Conservation (phyloP, 2,113 vertebrate species). For the Cervus canadensis region DNA sequence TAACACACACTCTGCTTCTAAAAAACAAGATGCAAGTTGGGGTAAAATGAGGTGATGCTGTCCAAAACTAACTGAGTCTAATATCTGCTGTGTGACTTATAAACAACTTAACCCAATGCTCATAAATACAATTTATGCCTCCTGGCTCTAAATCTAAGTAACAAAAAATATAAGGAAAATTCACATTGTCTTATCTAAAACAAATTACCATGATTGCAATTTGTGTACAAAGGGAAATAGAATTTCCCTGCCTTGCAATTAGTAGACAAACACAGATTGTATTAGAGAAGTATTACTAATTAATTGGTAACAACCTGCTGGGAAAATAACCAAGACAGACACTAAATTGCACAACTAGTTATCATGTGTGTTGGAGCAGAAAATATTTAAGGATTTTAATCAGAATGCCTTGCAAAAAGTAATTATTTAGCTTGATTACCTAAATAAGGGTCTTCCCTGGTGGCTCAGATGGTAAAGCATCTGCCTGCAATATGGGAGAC, state of each 20-base stretch:
- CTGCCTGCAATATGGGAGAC: neutral
- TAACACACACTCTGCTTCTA: neutral
- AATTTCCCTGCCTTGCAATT: constrained; percentile 72
- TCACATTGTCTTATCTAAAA: constrained; percentile 56
- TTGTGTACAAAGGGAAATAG: constrained; percentile 76
- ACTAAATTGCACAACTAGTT: constrained; percentile 78
- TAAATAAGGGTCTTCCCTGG: neutral
- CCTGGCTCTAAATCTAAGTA: constrained; percentile 53
- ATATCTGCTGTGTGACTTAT: neutral
- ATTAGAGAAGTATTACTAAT: constrained; percentile 81
- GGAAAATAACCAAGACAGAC: constrained; percentile 79
- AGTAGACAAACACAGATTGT: constrained; percentile 62
- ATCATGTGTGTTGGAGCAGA: constrained; percentile 75
- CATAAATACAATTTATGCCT: constrained; percentile 48
- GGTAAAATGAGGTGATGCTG: neutral
- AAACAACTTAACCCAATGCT: constrained; percentile 31
- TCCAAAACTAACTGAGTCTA: constrained; percentile 6
- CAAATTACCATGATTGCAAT: constrained; percentile 62
- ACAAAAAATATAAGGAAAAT: constrained; percentile 51
- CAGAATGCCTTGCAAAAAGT: constrained; percentile 61
- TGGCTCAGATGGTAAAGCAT: accelerated
- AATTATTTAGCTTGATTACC: constrained; percentile 50
- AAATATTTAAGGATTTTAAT: constrained; percentile 84
- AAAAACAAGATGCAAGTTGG: neutral
- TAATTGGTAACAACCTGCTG: constrained; percentile 87